Evolutionary conservation across 2,888 invertebrate species (phyloP).

Genomic region (Lacanobia oleracea): DNA sequence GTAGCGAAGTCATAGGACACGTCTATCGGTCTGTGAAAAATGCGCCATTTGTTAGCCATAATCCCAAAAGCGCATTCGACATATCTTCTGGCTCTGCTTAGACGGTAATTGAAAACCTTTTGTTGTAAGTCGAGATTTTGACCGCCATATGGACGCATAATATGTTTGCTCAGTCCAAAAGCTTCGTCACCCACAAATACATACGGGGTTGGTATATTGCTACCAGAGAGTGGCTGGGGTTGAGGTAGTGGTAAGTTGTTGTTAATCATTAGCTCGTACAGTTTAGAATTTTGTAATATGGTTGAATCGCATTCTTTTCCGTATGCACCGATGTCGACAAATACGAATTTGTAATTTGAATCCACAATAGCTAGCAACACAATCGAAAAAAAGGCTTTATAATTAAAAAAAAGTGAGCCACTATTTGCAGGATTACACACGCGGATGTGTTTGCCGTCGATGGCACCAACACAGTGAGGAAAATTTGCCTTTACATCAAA

Average conservation of each 20-base stretch:
- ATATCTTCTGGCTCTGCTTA: too few relatives aligned
- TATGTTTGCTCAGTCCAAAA: too few relatives aligned
- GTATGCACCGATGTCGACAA: constrained; percentile 44
- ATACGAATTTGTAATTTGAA: constrained; percentile 51
- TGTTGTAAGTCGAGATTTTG: too few relatives aligned
- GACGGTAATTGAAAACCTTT: too few relatives aligned
- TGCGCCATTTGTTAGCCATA: constrained; percentile 32
- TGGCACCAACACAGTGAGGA: constrained; percentile 43
- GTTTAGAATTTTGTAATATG: neutral
- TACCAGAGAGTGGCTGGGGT: too few relatives aligned
- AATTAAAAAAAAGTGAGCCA: constrained; percentile 45
- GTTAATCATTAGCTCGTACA: too few relatives aligned
- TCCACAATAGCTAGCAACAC: constrained; percentile 53
- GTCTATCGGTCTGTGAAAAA: constrained; percentile 32
- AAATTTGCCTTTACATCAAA: constrained; percentile 44
- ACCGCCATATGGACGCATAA: too few relatives aligned
- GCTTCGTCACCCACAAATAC: too few relatives aligned
- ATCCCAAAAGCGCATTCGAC: constrained; percentile 3
- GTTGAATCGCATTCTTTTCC: constrained; percentile 13
- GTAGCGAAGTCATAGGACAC: constrained; percentile 40
- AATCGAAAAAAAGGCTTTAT: constrained; percentile 54
- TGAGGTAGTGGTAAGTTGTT: too few relatives aligned
- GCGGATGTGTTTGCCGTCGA: constrained; percentile 38
- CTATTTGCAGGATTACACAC: constrained; percentile 29
- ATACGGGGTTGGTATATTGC: too few relatives aligned